phyloP scores from a whole-genome alignment of 1,140 invertebrate genomes.

The Stegodyphus dumicola region DNA sequence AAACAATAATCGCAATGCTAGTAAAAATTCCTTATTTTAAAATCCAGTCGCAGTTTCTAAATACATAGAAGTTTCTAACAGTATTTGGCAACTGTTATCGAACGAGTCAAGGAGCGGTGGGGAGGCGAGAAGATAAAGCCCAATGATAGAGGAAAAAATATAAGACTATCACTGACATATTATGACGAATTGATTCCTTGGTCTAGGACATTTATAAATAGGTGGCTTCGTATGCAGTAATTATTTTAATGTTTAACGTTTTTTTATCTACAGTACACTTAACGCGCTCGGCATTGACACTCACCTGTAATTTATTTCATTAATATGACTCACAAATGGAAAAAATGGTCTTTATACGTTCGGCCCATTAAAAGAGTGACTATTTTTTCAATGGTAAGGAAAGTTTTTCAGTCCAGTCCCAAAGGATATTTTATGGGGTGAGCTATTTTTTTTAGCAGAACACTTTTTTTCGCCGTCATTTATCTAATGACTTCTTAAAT shows the following conservation, averaged over 20 bases:
- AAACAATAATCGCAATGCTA: no score
- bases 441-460: not conserved
- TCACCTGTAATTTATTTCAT: conserved; percentile 1
- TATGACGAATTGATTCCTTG: conserved; percentile 10
- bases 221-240: not conserved
- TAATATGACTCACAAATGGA: not conserved
- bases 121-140: no score
- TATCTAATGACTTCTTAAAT: conserved; percentile 14
- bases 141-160: no score
- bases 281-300: not conserved
- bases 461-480: not conserved
- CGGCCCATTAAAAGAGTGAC: no score
- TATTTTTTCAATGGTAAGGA: conserved; percentile 12
- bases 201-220: not conserved
- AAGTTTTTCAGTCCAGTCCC: conserved; percentile 10
- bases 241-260: conserved; percentile 8
- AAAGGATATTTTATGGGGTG: not conserved
- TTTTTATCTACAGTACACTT: not conserved
- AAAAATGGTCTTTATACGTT: no score
- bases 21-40: no score
- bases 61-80: no score
- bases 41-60: no score
- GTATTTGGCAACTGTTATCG: no score
- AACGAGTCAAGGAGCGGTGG: no score
- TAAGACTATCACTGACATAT: not conserved